phyloP scores from a whole-genome alignment of 2,113 vertebrate genomes.

The Plecturocebus donacophilus region DNA sequence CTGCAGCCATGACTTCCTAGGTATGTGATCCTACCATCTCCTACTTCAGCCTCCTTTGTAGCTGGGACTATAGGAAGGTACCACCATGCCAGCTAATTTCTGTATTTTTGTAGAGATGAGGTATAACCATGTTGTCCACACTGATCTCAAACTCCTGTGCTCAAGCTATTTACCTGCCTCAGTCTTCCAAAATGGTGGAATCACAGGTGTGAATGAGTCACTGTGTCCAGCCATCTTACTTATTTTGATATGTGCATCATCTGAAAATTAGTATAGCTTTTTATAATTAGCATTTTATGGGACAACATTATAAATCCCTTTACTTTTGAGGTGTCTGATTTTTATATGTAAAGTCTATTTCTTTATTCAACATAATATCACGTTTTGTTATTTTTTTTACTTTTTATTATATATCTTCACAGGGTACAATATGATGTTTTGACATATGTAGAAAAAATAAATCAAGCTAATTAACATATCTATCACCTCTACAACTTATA shows the following conservation, averaged over 20 bases:
- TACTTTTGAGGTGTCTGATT: background rate
- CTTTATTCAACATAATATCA: background rate
- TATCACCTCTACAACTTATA: background rate
- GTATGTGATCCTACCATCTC: too few relatives aligned
- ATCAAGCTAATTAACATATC: background rate
- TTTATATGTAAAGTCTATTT: background rate
- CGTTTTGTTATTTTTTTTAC: background rate
- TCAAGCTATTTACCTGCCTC: too few relatives aligned
- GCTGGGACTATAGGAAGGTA: too few relatives aligned
- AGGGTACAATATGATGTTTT: background rate
- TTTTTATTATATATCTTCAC: background rate
- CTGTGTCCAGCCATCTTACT: too few relatives aligned
- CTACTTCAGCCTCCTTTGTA: too few relatives aligned
- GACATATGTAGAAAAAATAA: background rate
- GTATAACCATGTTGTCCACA: too few relatives aligned
- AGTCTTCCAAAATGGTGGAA: too few relatives aligned
- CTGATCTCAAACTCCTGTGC: too few relatives aligned
- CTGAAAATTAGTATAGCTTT: background rate
- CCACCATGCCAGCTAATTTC: too few relatives aligned
- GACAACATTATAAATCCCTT: background rate
- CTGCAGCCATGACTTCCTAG: too few relatives aligned
- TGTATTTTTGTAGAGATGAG: too few relatives aligned
- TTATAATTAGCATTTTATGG: background rate
- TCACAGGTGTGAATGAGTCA: too few relatives aligned
- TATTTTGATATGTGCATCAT: background rate